Conservation (phyloP, 2,888 invertebrate species). For the Melieria crassipennis region DNA sequence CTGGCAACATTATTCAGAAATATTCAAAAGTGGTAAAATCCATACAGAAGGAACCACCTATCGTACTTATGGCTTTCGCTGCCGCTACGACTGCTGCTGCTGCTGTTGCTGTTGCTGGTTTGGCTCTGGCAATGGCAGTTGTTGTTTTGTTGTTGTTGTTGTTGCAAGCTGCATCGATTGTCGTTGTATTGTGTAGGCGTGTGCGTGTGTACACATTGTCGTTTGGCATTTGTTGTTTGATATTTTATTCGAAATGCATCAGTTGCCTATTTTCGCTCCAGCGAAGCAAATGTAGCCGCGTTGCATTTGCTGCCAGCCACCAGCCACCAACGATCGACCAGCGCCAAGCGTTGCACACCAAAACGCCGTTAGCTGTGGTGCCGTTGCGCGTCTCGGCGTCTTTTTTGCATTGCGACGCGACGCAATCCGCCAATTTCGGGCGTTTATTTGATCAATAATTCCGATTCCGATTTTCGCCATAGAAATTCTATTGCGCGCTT, state of each 20-base stretch:
- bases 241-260: slow-evolving; percentile 40
- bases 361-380: too few relatives aligned
- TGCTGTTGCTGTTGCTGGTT: slow-evolving; percentile 11
- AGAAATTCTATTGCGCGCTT: slow-evolving; percentile 41
- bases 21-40: neutral
- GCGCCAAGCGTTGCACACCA: too few relatives aligned
- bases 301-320: neutral
- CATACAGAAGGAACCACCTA: neutral
- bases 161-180: too few relatives aligned
- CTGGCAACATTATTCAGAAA: neutral
- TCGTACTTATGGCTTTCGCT: neutral
- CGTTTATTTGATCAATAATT: slow-evolving; percentile 57
- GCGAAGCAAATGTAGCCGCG: slow-evolving; percentile 43
- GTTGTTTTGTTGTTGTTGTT: neutral
- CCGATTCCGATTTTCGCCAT: slow-evolving; percentile 33
- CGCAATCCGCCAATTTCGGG: neutral
- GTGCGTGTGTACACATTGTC: slow-evolving; percentile 17
- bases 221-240: slow-evolving; percentile 6
- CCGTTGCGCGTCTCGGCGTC: too few relatives aligned
- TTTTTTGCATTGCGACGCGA: too few relatives aligned
- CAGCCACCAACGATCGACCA: too few relatives aligned
- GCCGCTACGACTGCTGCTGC: neutral
- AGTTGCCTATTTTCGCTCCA: slow-evolving; percentile 50
- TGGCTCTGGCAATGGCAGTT: slow-evolving; percentile 22
- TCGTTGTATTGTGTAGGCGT: slow-evolving; percentile 12